Evolutionary conservation across 2,888 invertebrate genomes (phyloP).

Genomic region (Masnerella sp.): DNA sequence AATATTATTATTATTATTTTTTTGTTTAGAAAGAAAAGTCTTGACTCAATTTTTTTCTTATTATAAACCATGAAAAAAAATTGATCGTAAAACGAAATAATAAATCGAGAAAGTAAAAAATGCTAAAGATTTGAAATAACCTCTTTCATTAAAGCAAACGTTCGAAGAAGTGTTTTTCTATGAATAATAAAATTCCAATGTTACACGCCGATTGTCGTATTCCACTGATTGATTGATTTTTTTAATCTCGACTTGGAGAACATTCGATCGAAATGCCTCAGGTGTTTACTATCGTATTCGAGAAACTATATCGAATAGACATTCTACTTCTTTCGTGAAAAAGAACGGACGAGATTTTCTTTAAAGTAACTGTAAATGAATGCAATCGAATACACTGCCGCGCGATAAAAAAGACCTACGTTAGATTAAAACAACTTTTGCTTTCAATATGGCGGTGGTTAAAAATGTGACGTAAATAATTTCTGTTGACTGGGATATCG

Average conservation of each 20-base stretch:
- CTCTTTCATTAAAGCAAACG: not conserved
- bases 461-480: too few relatives aligned
- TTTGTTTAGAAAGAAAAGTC: too few relatives aligned
- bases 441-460: too few relatives aligned
- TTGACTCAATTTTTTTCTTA: too few relatives aligned
- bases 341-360: slow-evolving; percentile 39
- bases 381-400: slow-evolving; percentile 5
- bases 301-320: slow-evolving; percentile 50
- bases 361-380: slow-evolving; percentile 33
- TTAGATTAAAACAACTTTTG: slow-evolving; percentile 7
- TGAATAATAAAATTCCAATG: slow-evolving; percentile 30
- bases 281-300: slow-evolving; percentile 46
- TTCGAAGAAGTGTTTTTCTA: slow-evolving; percentile 13
- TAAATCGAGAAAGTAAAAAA: too few relatives aligned
- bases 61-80: too few relatives aligned
- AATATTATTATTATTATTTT: too few relatives aligned
- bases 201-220: slow-evolving; percentile 24
- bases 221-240: slow-evolving; percentile 45
- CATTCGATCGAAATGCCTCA: slow-evolving; percentile 53
- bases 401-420: not conserved
- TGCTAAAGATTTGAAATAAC: too few relatives aligned
- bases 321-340: slow-evolving; percentile 35
- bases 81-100: too few relatives aligned
- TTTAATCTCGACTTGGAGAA: slow-evolving; percentile 40
- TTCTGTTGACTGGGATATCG: too few relatives aligned